Conservation (phyloP, 2,113 vertebrate species). For the Albula glossodonta region DNA sequence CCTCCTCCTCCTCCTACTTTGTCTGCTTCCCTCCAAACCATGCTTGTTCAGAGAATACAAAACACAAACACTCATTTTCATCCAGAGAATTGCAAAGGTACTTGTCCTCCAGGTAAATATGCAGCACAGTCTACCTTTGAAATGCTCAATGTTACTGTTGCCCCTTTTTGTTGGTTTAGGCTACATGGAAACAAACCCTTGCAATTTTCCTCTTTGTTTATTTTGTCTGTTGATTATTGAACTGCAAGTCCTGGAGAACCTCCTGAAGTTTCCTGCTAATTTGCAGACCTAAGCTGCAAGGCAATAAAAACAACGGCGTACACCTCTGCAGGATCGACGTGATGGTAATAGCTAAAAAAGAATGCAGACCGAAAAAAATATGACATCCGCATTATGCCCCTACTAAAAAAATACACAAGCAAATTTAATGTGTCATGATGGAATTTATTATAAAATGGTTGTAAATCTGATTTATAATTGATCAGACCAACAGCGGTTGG, state of each 20-base stretch:
- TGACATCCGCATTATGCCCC: neutral
- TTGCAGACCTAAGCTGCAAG: neutral
- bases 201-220: neutral
- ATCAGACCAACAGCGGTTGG: constrained; percentile 8
- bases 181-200: neutral
- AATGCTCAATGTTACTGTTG: neutral
- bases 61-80: constrained; percentile 6
- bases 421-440: constrained; percentile 15
- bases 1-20: neutral
- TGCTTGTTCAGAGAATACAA: constrained; percentile 8
- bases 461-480: constrained; percentile 26
- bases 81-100: neutral
- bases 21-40: neutral
- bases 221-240: neutral
- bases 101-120: neutral
- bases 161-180: neutral
- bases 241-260: neutral
- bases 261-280: neutral
- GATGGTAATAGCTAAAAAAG: neutral
- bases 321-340: neutral
- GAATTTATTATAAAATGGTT: constrained; percentile 19
- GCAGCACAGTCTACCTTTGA: neutral
- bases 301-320: neutral
- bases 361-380: neutral
- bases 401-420: constrained; percentile 10